Base-by-base conservation (phyloP, 2,888 invertebrate species). In the Eumacrocentrus americanus region DNA sequence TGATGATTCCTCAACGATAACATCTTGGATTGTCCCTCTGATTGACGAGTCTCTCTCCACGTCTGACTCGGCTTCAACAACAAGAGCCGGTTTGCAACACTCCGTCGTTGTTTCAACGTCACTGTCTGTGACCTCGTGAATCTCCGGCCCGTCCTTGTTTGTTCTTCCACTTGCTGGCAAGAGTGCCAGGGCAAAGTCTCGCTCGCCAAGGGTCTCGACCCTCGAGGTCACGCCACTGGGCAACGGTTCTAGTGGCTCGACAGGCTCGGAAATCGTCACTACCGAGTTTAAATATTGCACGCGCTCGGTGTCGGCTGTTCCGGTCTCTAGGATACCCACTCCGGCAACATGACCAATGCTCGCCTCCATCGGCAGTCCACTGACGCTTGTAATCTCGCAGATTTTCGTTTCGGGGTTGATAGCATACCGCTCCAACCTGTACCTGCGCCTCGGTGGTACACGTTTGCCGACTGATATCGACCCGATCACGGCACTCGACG, bases 51-150 rank as follows among this genome's bases (percentile, higher is more conserved):
- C 88, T 83, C 85, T 86, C 69, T 88, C 86, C 35, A 84, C 78
- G 66, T 88, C 88, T 0, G 87, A 85, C 59, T 88, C 88, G 18
- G 84, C 86, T 77, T 90, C 90, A 37, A 86, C 84, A 11, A 91
- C 83, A 22, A 89, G 76, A 9, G 86, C 82, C 35, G 55, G 58
- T 60, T 40, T 60, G 54, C 22, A 65, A 62, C 55, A 61, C 9
- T 55, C 62, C 47, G 67, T 68, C 61, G 62, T 70, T 18, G 62
- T 55, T 23, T 77, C 78, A 23, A 67, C 64, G 47, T 80, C 79
- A 62, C 72, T 72, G 57, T 79, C 78, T 54, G 70, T 75, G 44
- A 78, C 69, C 60, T 80, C 80, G 47, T 64, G 74, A 38, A 80
- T 80, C 59, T 78, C 78, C 40, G 77, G 62, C 14, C 69, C 67